Evolutionary conservation across 2,888 invertebrate genomes (phyloP), one percentile per base, ranked within the genome.

Genomic region (Mesorhabditis spiculigera): DNA sequence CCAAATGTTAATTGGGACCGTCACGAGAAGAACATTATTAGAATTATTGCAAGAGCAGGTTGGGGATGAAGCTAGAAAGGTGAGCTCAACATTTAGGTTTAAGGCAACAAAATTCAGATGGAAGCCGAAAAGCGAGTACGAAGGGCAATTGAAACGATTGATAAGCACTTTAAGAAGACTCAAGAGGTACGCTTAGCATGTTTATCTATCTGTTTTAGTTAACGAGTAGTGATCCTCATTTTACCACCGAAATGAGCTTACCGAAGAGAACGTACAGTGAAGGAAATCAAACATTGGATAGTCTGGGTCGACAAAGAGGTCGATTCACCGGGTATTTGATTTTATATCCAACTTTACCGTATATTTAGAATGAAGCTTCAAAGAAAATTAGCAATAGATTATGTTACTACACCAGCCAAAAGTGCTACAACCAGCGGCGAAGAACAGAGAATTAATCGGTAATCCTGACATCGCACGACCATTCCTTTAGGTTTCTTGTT

Each of bases 1-100:
- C 3, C 79, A 83, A 75, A 82, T 85, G 76, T 70, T 85, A 16
- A 76, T 85, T n/a, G 85, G 85, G 65, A 85, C 85, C 5, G 78
- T 85, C 41, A 74, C 82, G 5, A 72, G 82, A 61, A 71, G 83
- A 16, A 76, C 77, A 67, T 71, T 85, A 5, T 62, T 82, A 16
- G 76, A 81, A 64, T 44, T 82, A 5, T 68, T 82, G 8, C 75
- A 78, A 16, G 63, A 67, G 41, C 82, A 82, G 66, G 72, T 83
- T 64, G 84, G 84, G 13, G 84, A 83, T 50, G 75, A 72, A 42
- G 81, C 80, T 8, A 71, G 84, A 65, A 78, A 77, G 65, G 58
- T 50, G n/a, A 13, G 28, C 28, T 13, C n/a, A 50, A 50, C n/a
- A 50, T 13, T 50, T 3, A 50, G n/a, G 58, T 28, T 28, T 50